phyloP scores from a whole-genome alignment of 2,888 invertebrate genomes.

The Trissolcus brochymenae region DNA sequence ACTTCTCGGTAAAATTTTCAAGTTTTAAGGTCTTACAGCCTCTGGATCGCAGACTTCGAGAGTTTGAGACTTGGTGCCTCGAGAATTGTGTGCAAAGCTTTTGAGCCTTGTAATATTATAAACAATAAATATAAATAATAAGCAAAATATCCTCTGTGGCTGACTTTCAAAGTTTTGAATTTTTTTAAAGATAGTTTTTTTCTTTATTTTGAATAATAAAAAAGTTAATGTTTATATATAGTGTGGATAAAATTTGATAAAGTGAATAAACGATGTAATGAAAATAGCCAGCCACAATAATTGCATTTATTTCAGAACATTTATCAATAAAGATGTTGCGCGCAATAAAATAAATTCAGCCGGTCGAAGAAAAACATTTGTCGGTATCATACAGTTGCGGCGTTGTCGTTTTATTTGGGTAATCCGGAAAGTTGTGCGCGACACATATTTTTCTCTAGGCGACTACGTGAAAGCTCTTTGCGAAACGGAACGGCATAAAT shows the following conservation, averaged over 20 bases:
- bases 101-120: conserved; percentile 25
- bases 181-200: too few species aligned
- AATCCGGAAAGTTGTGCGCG: conserved; percentile 47
- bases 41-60: conserved; percentile 22
- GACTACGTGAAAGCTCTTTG: conserved; percentile 47
- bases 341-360: conserved; percentile 24
- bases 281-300: not conserved
- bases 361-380: conserved; percentile 41
- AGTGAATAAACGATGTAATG: too few species aligned
- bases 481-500: conserved; percentile 58
- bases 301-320: not conserved
- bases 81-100: conserved; percentile 22
- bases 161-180: too few species aligned
- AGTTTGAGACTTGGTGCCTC: conserved; percentile 9
- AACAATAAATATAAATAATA: too few species aligned
- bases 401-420: conserved; percentile 43
- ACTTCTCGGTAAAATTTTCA: conserved; percentile 31
- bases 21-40: conserved; percentile 40
- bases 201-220: too few species aligned
- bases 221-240: too few species aligned
- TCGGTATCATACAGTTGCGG: conserved; percentile 30
- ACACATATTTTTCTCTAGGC: conserved; percentile 51
- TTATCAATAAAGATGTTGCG: not conserved
- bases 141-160: too few species aligned
- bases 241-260: too few species aligned